Conservation (phyloP, 2,888 invertebrate species). For the Tenthredo notha region DNA sequence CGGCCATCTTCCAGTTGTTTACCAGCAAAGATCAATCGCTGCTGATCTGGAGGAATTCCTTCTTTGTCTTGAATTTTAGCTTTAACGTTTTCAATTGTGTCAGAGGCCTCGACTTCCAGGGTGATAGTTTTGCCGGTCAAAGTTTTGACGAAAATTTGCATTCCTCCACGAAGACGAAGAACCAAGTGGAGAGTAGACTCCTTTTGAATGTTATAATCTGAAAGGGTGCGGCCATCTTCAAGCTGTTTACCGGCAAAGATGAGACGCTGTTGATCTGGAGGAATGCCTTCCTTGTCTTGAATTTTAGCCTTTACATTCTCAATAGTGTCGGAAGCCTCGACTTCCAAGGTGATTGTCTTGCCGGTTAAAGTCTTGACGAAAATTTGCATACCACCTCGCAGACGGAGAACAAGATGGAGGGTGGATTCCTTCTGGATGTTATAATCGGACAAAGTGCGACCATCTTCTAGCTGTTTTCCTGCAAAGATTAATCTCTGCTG, state of each 20-base stretch:
- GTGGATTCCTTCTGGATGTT: slow-evolving; percentile 68
- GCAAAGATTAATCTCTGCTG: slow-evolving; percentile 68
- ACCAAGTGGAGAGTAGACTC: slow-evolving; percentile 61
- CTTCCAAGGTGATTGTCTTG: slow-evolving; percentile 61
- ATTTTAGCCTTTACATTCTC: slow-evolving; percentile 65
- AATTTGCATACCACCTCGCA: slow-evolving; percentile 63
- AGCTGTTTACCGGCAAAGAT: slow-evolving; percentile 61
- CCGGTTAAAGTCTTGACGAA: slow-evolving; percentile 27
- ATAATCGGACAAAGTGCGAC: slow-evolving; percentile 66
- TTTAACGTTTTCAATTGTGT: slow-evolving; percentile 62
- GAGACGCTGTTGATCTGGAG: slow-evolving; percentile 59
- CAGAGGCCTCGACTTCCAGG: slow-evolving; percentile 61
- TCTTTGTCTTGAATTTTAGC: slow-evolving; percentile 63
- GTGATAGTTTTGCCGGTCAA: slow-evolving; percentile 62
- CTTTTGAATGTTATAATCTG: slow-evolving; percentile 62
- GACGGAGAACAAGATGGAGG: slow-evolving; percentile 64
- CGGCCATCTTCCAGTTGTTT: slow-evolving; percentile 61
- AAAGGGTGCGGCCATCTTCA: slow-evolving; percentile 59
- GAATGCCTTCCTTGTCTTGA: slow-evolving; percentile 65
- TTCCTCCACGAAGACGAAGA: slow-evolving; percentile 61
- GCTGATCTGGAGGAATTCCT: slow-evolving; percentile 61
- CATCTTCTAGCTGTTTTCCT: slow-evolving; percentile 67
- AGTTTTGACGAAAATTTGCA: slow-evolving; percentile 63
- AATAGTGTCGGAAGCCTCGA: slow-evolving; percentile 65
- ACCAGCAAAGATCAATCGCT: slow-evolving; percentile 60